Percentiles rank a stretch among this genome's conserved stretches.
Evolutionary conservation across 2,113 vertebrate species (phyloP).

Genomic region (Leucopsar rothschildi): DNA sequence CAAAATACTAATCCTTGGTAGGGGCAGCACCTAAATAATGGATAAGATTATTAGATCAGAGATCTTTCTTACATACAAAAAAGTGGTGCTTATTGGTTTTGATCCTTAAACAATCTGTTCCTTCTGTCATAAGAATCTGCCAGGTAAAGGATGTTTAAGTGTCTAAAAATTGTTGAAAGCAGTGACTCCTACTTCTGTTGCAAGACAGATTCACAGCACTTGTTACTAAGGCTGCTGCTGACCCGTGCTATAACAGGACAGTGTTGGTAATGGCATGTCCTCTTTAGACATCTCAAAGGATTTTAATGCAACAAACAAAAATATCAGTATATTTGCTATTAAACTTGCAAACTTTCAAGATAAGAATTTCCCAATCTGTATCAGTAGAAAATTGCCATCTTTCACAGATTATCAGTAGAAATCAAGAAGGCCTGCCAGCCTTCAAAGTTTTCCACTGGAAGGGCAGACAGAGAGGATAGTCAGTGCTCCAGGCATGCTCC

Average conservation of each 20-base stretch:
- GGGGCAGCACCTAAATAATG: not conserved
- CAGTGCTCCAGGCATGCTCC: not conserved
- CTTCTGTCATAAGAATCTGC: not conserved
- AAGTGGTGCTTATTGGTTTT: not conserved
- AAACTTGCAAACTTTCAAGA: not conserved
- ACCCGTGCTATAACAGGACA: not conserved
- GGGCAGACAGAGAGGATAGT: not conserved
- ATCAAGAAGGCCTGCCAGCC: not conserved
- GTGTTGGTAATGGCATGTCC: not conserved
- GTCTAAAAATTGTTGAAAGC: not conserved
- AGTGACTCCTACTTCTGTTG: not conserved
- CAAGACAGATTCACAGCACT: not conserved
- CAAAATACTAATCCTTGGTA: not conserved
- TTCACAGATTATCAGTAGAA: not conserved
- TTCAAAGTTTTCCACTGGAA: not conserved
- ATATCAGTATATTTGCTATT: not conserved
- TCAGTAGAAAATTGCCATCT: not conserved
- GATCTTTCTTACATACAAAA: not conserved
- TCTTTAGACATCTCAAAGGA: not conserved
- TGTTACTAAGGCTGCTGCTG: not conserved
- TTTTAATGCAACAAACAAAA: not conserved
- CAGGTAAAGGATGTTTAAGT: not conserved
- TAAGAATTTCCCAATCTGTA: not conserved
- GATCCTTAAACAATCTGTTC: not conserved
- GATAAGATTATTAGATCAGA: not conserved